Conservation (phyloP, 2,113 vertebrate species). For the Marmota flaviventris region DNA sequence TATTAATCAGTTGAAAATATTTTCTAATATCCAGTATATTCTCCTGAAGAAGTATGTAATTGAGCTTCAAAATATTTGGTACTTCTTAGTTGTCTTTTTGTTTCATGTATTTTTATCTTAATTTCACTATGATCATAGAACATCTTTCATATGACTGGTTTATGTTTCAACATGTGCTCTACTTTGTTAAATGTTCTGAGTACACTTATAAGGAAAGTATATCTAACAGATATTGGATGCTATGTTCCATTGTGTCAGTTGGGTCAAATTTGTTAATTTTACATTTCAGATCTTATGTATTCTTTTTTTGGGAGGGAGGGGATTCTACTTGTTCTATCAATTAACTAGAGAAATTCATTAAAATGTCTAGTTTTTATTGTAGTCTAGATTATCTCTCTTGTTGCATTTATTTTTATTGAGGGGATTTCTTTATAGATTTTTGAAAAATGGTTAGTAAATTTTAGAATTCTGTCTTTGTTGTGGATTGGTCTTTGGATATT, state of each 20-base stretch:
- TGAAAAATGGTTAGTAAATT: not conserved
- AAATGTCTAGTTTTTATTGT: conserved; percentile 6
- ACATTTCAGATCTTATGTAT: not conserved
- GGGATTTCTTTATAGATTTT: not conserved
- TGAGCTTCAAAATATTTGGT: not conserved
- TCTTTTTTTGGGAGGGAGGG: not conserved
- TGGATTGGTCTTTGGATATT: not conserved
- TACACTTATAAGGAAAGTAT: not conserved
- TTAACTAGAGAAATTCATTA: not conserved
- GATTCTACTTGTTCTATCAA: not conserved
- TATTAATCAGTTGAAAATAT: not conserved
- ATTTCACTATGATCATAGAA: not conserved
- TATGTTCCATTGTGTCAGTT: not conserved
- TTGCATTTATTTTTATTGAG: not conserved
- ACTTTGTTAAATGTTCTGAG: not conserved
- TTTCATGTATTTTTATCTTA: not conserved
- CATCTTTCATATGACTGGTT: not conserved
- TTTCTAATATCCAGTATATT: not conserved
- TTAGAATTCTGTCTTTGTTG: not conserved
- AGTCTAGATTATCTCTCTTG: not conserved
- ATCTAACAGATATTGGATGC: not conserved
- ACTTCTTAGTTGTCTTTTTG: not conserved
- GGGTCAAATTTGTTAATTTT: not conserved
- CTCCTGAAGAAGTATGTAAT: not conserved
- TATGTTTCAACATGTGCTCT: not conserved